Conservation (phyloP, 2,113 vertebrate species). For the Laticauda colubrina region DNA sequence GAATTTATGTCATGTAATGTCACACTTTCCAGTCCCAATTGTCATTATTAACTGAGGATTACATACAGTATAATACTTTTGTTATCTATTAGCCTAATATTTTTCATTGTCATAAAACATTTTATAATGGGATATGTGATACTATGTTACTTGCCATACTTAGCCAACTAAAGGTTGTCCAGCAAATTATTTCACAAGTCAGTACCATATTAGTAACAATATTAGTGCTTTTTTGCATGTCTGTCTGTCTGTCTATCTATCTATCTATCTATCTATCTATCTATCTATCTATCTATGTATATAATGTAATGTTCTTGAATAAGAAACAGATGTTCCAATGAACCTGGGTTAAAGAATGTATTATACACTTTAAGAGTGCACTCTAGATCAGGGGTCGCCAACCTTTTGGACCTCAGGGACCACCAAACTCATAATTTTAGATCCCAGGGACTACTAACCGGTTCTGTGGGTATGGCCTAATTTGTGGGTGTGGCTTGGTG, state of each 20-base stretch:
- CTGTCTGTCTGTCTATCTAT: too few relatives aligned
- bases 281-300: too few relatives aligned
- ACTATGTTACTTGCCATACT: not conserved
- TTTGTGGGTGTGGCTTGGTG: too few relatives aligned
- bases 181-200: not conserved
- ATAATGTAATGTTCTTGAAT: not conserved
- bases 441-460: too few relatives aligned
- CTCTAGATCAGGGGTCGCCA: not conserved
- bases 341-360: not conserved
- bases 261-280: not conserved
- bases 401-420: too few relatives aligned
- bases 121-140: not conserved
- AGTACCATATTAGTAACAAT: not conserved
- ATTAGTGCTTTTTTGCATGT: not conserved
- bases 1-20: not conserved
- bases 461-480: too few relatives aligned
- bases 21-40: not conserved
- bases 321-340: not conserved
- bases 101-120: not conserved
- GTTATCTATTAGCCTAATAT: not conserved
- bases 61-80: not conserved
- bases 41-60: not conserved
- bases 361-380: not conserved
- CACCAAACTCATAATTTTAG: too few relatives aligned
- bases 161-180: not conserved